Base-by-base conservation (phyloP, 2,113 vertebrate species). In the Sinocyclocheilus rhinocerous region DNA sequence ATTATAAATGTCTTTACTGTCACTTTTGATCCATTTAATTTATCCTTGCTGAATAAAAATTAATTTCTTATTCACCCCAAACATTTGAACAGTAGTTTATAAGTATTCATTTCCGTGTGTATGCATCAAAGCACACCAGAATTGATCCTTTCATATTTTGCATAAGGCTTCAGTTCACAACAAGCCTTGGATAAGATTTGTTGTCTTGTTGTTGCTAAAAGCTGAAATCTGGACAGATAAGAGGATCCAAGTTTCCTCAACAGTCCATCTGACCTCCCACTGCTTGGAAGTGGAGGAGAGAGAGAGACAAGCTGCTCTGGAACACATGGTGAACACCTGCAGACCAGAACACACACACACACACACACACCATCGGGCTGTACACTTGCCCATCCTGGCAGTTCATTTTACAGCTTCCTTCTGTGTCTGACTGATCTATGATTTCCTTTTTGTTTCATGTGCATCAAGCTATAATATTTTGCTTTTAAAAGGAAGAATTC, bases 241-340 rank as follows among this genome's bases (percentile, higher is more conserved):
- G 22, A 73, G 15, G 29, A 84, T 39, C 67, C 81, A 83, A 80
- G 77, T 80, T 80, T 80, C 55, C 33, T 61, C 77, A 80, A 82
- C 63, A 26, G 61, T 67, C 42, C 45, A 82, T 82, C 61, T 50
- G 63, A 82, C 45, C 80, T 69, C 80, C 63, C 15, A 72, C 65
- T 15, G 81, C 57, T 39, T 59, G 69, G 33, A 39, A n/a, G 13
- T 20, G 67, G n/a, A 73, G 42, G 39, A 12, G 52, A 7, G 16
- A 81, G 70, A 52, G 65, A 39, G 18, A 67, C 52, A 77, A 63
- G 78, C 67, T 78, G 45, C 45, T 36, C 81, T 87, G 36, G 59
- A 29, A 80, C 88, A 89, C 85, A 87, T 89, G 83, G 85, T 12
- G 42, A 85, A 87, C 85, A 89, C 82, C 85, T 89, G 88, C 77